These are phyloP conservation scores for Calypte anna DNA, from an alignment of 2,113 vertebrate species.

Conservation along the genomic window DNA sequence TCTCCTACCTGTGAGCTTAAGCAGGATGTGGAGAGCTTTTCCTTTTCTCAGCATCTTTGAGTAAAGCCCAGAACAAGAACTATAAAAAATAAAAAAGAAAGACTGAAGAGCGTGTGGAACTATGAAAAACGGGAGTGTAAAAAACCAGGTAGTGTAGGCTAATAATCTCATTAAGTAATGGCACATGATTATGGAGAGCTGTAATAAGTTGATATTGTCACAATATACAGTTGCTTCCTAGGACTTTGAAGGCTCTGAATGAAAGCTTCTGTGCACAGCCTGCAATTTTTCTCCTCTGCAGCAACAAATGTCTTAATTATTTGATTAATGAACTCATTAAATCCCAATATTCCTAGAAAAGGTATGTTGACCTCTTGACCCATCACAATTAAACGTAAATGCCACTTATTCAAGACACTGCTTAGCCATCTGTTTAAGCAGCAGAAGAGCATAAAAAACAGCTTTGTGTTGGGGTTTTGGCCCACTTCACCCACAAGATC, in stretches of 20 bases:
- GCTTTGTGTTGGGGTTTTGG: background rate
- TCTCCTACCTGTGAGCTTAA: background rate
- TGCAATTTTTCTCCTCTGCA: background rate
- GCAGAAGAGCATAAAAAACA: background rate
- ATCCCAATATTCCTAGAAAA: background rate
- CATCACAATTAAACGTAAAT: background rate
- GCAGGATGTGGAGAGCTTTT: background rate
- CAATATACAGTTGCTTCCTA: background rate
- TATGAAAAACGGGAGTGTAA: background rate
- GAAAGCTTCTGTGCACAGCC: background rate
- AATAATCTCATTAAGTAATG: background rate
- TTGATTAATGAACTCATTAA: constrained; percentile 41
- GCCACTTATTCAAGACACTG: background rate
- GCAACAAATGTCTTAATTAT: background rate
- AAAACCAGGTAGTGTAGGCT: background rate
- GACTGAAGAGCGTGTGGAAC: background rate
- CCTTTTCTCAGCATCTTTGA: background rate
- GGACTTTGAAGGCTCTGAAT: background rate
- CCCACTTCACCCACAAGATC: background rate
- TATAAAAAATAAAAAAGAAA: background rate
- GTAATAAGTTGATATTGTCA: background rate
- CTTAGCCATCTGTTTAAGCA: background rate
- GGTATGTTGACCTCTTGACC: background rate
- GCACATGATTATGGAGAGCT: background rate
- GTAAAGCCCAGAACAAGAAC: background rate